phyloP scores from a whole-genome alignment of 92 coral and sea anemone species.

The Scolanthus callimorphus region DNA sequence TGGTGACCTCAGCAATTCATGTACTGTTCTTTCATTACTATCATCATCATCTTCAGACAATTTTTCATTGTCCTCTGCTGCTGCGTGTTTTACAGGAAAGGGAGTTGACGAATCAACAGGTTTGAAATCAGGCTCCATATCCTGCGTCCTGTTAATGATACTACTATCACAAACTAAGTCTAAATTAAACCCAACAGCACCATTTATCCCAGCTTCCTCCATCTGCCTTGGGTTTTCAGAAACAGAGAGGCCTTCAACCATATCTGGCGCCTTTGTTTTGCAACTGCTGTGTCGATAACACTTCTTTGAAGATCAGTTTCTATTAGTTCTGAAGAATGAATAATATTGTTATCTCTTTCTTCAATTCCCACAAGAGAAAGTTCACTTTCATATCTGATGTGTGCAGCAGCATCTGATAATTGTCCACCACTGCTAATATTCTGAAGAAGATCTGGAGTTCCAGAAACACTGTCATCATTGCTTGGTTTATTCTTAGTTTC shows the following conservation, averaged over 20 bases:
- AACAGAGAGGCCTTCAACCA: slow-evolving; percentile 1
- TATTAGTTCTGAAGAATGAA: not conserved
- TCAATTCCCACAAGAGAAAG: too few species aligned
- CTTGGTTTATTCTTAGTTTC: too few species aligned
- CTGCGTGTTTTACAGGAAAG: not conserved
- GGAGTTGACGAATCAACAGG: not conserved
- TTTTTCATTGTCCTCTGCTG: not conserved
- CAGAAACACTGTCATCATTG: not conserved
- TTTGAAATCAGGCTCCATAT: not conserved
- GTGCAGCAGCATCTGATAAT: not conserved
- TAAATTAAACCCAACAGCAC: not conserved
- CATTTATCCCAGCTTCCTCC: too few species aligned
- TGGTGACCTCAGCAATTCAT: too few species aligned
- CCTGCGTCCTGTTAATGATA: not conserved
- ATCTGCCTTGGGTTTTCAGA: too few species aligned
- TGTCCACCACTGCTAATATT: too few species aligned
- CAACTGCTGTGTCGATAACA: not conserved
- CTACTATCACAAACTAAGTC: not conserved
- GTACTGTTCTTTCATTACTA: too few species aligned
- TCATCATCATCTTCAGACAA: too few species aligned
- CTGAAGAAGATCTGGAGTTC: slow-evolving; percentile 4
- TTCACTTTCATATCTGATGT: too few species aligned
- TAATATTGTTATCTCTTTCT: not conserved
- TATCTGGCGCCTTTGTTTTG: not conserved
- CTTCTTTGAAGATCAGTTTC: not conserved